Evolutionary conservation across 1,140 invertebrate species (phyloP), one percentile per base, ranked within the genome.

Genomic region (Sitobion miscanthi): DNA sequence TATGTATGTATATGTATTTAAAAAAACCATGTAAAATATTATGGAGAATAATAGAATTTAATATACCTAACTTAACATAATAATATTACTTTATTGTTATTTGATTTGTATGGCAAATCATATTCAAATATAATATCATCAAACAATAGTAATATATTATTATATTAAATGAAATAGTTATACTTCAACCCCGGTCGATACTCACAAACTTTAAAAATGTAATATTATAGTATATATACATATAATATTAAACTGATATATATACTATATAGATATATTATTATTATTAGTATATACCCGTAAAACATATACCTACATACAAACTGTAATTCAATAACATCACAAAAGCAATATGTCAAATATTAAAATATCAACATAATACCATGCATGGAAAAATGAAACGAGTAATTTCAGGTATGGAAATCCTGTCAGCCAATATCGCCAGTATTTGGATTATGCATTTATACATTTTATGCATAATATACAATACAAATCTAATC

Each of bases 401-500:
- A 88, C n/a, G 49, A 52, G n/a, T 88, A 47, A 88, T 35, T 88
- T n/a, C 86, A 25, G 30, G 86, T 88, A 88, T 35, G 47, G 30
- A 87, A 88, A 88, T 49, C 86, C n/a, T 88, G 30, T 88, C 30
- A 88, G 25, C 47, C 86, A 49, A 88, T 88, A 88, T 52, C 52
- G 47, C 86, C 5, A 88, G 47, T 52, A 49, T 88, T 42, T 88
- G 35, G 30, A 52, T 88, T 88, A 88, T 86, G 38, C 38, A 86
- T 42, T 35, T 82, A 82, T 82, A 82, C n/a, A 35, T 77, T 17
- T n/a, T 83, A 83, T 83, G 38, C 82, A 47, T 47, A 47, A 47
- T 52, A 86, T 30, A 86, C 23, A 45, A n/a, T 87, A 88, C 8
- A 87, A 88, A 88, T 23, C 86, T 88, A 47, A 49, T 88, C 47